These are phyloP conservation scores for Formica aserva DNA, from an alignment of 2,888 invertebrate species.

Conservation along the genomic window DNA sequence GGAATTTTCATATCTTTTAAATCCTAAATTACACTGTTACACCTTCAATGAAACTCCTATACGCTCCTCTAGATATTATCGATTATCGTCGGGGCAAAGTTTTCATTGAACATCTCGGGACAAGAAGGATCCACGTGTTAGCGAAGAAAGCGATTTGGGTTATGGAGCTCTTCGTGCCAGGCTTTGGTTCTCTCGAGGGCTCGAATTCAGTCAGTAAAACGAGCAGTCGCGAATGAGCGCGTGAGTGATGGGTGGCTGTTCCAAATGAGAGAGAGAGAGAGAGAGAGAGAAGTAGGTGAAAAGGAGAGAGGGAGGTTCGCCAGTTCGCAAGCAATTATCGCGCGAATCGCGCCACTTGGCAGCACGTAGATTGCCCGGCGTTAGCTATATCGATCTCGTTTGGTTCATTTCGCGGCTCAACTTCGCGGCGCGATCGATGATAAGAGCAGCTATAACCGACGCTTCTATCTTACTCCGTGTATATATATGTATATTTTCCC, in stretches of 20 bases:
- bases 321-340: constrained; percentile 78
- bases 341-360: constrained; percentile 76
- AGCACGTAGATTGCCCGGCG: constrained; percentile 70
- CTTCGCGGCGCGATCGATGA: constrained; percentile 70
- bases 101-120: background rate
- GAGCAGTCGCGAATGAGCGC: constrained; percentile 79
- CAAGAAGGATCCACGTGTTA: constrained; percentile 48
- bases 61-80: constrained; percentile 21
- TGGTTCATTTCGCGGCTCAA: constrained; percentile 71
- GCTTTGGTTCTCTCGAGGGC: constrained; percentile 77
- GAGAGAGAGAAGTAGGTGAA: constrained; percentile 7
- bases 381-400: constrained; percentile 73
- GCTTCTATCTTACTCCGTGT: background rate
- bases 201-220: constrained; percentile 76
- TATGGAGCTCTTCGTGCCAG: constrained; percentile 81
- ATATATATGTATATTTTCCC: background rate
- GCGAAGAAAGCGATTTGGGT: constrained; percentile 66
- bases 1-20: background rate
- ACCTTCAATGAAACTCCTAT: background rate
- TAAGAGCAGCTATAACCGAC: constrained; percentile 60
- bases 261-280: constrained; percentile 59
- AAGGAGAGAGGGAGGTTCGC: constrained; percentile 59
- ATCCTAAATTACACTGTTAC: background rate
- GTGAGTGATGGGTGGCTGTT: constrained; percentile 80
- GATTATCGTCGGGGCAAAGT: constrained; percentile 15